Evolutionary conservation across 2,797 vertebrate species (phyloP).

Genomic region (Etheostoma perlongum): DNA sequence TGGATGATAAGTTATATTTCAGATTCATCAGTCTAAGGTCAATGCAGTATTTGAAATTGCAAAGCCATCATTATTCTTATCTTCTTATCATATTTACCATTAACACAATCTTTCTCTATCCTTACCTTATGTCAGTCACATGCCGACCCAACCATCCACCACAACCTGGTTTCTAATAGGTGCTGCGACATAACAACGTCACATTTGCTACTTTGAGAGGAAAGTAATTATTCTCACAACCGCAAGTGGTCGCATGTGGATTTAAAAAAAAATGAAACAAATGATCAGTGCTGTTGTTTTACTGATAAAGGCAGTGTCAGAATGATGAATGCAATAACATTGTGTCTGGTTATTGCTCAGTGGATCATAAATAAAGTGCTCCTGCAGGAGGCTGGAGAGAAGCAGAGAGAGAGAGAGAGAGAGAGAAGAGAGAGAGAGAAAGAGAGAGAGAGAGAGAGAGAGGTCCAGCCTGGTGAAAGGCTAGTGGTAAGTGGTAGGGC

Average conservation of each 20-base stretch:
- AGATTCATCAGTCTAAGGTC: background rate
- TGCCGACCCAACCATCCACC: background rate
- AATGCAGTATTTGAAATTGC: background rate
- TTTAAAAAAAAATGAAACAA: background rate
- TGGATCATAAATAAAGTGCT: conserved; percentile 30
- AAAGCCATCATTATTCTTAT: background rate
- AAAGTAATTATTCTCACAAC: background rate
- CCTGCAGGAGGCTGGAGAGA: conserved; percentile 23
- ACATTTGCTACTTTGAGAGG: background rate
- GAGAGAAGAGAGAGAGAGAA: conserved; percentile 5
- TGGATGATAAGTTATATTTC: background rate
- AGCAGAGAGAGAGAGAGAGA: background rate
- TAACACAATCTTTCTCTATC: background rate
- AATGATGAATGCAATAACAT: background rate
- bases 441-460: conserved; percentile 10
- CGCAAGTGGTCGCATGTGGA: fast-evolving
- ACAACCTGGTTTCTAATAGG: background rate
- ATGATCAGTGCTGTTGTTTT: background rate
- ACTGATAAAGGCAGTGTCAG: background rate
- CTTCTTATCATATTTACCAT: background rate
- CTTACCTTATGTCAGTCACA: background rate
- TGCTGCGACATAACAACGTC: background rate
- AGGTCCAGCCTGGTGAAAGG: conserved; percentile 50
- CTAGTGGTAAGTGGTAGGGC: conserved; percentile 59
- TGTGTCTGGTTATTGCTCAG: conserved; percentile 33